These are phyloP conservation scores for Drosophila rellima DNA, from an alignment of 2,888 invertebrate genomes.

Conservation along the genomic window DNA sequence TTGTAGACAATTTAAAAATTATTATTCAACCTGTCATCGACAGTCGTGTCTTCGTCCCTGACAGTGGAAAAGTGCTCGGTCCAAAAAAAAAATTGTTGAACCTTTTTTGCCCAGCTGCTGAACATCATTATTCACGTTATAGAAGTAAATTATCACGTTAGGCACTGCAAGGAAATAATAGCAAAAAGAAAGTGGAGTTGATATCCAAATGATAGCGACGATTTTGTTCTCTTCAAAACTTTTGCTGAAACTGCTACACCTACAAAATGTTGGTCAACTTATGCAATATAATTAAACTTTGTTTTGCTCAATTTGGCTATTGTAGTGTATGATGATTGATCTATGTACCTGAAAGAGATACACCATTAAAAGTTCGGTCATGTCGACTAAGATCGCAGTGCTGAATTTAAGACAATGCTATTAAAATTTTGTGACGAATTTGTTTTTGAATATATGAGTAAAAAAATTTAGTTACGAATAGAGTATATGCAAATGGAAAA, in stretches of 20 bases:
- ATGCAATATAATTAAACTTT: neutral
- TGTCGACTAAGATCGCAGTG: no score
- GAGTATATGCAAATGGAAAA: neutral
- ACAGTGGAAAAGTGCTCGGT: constrained; percentile 59
- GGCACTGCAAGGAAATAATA: constrained; percentile 22
- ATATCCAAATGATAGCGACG: neutral
- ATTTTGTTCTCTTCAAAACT: neutral
- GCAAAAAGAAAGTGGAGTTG: constrained; percentile 14
- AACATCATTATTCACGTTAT: constrained; percentile 73
- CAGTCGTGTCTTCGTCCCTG: constrained; percentile 50
- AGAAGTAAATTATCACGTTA: constrained; percentile 66
- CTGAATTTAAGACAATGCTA: no score
- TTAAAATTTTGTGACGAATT: no score
- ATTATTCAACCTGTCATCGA: constrained; percentile 65
- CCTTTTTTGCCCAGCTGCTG: constrained; percentile 56
- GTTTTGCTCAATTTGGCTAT: no score
- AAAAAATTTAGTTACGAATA: neutral
- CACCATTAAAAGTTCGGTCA: no score
- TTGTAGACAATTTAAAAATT: constrained; percentile 28
- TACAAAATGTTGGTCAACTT: neutral
- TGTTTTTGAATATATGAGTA: neutral
- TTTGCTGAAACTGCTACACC: neutral
- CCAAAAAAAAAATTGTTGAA: constrained; percentile 34
- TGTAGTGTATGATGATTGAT: no score
- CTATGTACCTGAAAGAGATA: no score